phyloP scores from a whole-genome alignment of 2,113 vertebrate species.

The Glaucidium brasilianum region DNA sequence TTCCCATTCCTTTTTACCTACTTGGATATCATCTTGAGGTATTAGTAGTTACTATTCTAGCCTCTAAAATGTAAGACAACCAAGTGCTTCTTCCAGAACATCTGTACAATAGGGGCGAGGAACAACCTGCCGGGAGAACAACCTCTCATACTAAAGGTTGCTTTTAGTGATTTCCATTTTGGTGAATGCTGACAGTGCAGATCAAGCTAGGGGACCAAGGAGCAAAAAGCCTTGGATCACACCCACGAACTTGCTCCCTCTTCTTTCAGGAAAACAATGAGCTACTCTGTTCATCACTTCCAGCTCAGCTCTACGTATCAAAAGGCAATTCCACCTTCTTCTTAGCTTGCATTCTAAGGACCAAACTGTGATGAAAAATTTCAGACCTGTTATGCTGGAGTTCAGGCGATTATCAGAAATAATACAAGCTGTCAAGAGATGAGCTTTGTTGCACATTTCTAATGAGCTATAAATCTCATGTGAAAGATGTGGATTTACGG shows the following conservation, averaged over 20 bases:
- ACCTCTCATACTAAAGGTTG: slow-evolving; percentile 59
- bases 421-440: not conserved
- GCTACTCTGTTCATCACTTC: slow-evolving; percentile 73
- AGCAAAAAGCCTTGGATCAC: slow-evolving; percentile 60
- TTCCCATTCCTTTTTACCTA: slow-evolving; percentile 7
- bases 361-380: not conserved
- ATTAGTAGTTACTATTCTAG: slow-evolving; percentile 60
- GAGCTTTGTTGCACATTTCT: not conserved
- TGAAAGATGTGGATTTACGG: not conserved
- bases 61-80: slow-evolving; percentile 74
- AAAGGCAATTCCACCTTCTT: slow-evolving; percentile 6
- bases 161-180: slow-evolving; percentile 79
- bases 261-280: slow-evolving; percentile 70
- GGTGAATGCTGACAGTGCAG: slow-evolving; percentile 80
- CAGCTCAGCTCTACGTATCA: slow-evolving; percentile 52
- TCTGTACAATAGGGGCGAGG: slow-evolving; percentile 66
- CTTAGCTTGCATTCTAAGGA: not conserved
- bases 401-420: not conserved
- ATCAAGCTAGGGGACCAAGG: slow-evolving; percentile 73
- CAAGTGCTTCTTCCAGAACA: slow-evolving; percentile 80
- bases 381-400: not conserved
- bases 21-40: slow-evolving; percentile 61
- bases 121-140: slow-evolving; percentile 32
- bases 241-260: slow-evolving; percentile 70
- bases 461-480: not conserved